Conservation (phyloP, 1,140 invertebrate species). For the Listronotus bonariensis region DNA sequence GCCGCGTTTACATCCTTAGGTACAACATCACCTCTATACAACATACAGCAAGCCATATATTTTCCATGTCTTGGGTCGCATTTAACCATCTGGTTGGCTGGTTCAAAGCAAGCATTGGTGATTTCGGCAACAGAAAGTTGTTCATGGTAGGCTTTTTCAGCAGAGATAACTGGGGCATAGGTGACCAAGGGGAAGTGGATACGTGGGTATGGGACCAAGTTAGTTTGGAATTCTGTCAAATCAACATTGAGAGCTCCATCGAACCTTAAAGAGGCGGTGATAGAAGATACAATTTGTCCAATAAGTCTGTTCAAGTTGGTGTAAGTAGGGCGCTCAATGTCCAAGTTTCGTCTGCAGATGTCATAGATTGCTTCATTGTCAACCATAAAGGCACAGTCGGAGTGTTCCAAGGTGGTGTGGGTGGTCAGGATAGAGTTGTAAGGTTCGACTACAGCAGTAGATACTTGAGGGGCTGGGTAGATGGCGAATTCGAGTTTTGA, state of each 20-base stretch:
- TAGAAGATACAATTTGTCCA: constrained; percentile 85
- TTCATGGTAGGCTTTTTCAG: constrained; percentile 58
- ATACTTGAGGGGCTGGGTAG: constrained; percentile 68
- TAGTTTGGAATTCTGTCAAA: constrained; percentile 81
- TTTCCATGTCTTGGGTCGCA: constrained; percentile 87
- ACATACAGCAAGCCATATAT: constrained; percentile 84
- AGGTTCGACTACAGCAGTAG: constrained; percentile 72
- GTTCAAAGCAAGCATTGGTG: constrained; percentile 88
- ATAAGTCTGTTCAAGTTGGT: constrained; percentile 79
- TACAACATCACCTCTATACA: constrained; percentile 62
- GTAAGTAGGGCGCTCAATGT: constrained; percentile 85
- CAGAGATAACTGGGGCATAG: constrained; percentile 83
- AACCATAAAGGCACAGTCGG: constrained; percentile 87
- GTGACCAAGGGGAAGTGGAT: constrained; percentile 63
- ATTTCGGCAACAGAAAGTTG: constrained; percentile 75
- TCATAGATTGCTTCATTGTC: constrained; percentile 59
- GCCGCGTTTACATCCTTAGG: constrained; percentile 89
- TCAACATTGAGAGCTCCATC: constrained; percentile 67
- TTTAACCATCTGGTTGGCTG: constrained; percentile 91
- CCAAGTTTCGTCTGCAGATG: constrained; percentile 85
- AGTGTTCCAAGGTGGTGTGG: constrained; percentile 81
- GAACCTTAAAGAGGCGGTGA: constrained; percentile 84
- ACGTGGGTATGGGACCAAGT: constrained; percentile 79
- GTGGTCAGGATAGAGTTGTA: constrained; percentile 78
- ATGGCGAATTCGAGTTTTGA: no score